Base-by-base conservation (phyloP, 2,797 vertebrate genomes). In the Cuculus canorus region DNA sequence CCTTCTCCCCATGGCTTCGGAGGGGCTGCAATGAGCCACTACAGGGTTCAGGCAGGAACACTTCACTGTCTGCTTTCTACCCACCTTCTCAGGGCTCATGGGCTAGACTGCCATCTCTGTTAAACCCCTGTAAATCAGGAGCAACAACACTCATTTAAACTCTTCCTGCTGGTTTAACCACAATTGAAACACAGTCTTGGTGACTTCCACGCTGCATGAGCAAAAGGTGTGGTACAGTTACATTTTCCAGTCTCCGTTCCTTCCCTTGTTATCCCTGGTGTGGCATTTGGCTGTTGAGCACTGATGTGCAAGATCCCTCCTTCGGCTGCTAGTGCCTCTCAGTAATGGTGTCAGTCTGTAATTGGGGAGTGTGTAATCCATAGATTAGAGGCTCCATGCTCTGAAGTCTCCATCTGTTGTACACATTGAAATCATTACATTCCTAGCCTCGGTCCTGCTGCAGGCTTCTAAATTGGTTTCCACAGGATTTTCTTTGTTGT, bases 301-400 rank as follows among this genome's bases (percentile, higher is more conserved):
- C 52, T 32, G 65, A 84, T 56, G 32, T 71, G 57, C 59, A 77
- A 59, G 76, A 43, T 54, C 27, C 19, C 35, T 88, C 66, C 35
- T 35, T 48, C 2, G 2, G 75, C 77, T 32, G 39, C 73, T 32
- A 50, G 52, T 35, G 78, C 63, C 47, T 77, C 83, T 82, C 83
- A 69, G 86, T 92, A 93, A 86, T 70, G 80, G 69, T 82, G 87
- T 80, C 35, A 65, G 75, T 52, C 84, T 80, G 1, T 85, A 91
- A 96, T 93, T 87, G 95, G 76, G 76, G 87, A 91, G 71, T 80
- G 95, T 64, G 75, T 94, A 96, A 96, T 96, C 96, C 92, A 53
- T 19, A 89, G 96, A 95, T 96, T 86, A 96, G 87, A 61, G 87
- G 39, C 89, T 91, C 64, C 32, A 5, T 60, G 41, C 35, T 92